Base-by-base conservation (phyloP, 2,888 invertebrate genomes). In the Tineola bisselliella region DNA sequence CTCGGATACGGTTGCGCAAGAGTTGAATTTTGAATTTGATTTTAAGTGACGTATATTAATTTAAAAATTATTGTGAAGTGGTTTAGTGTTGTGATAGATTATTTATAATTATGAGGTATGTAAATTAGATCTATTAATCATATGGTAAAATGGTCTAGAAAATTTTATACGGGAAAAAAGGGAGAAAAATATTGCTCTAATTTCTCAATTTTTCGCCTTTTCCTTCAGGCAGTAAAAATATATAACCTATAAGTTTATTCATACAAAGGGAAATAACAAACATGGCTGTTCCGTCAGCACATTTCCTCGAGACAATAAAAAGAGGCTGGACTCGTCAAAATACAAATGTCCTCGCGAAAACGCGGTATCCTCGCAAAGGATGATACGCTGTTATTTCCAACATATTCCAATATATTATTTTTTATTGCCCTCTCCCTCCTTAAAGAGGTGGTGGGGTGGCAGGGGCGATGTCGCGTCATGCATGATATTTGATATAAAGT, bases 331-430 rank as follows among this genome's bases (percentile, higher is more conserved):
- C 86, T 77, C 77, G 77, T 80, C 79, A 79, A 72, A 75, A 75
- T 72, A 75, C 48, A 54, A 80, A 79, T 79, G 81, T 79, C 82
- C 81, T 76, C 72, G 71, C 68, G 67, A 66, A 58, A 48, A 70
- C 67, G 70, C 71, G 73, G 77, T 75, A 79, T 78, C 81, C 79
- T 75, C 70, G 79, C 73, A 70, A 77, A 81, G 80, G 81, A 86
- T 87, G 84, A 84, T 87, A 86, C 87, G 78, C 80, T 83, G 87
- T 87, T 87, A 87, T 87, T 86, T 84, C 84, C 86, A 88, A 84
- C 87, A 87, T 87, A 88, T 87, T 88, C 87, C 88, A 87, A 88
- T 88, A 88, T 88, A 87, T 88, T 88, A 88, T 88, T 87, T 88
- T 88, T 88, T 88, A 88, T 88, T 86, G 84, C 86, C 81, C 75